Evolutionary conservation across 2,113 vertebrate species (phyloP).

Genomic region (Neoarius graeffei): DNA sequence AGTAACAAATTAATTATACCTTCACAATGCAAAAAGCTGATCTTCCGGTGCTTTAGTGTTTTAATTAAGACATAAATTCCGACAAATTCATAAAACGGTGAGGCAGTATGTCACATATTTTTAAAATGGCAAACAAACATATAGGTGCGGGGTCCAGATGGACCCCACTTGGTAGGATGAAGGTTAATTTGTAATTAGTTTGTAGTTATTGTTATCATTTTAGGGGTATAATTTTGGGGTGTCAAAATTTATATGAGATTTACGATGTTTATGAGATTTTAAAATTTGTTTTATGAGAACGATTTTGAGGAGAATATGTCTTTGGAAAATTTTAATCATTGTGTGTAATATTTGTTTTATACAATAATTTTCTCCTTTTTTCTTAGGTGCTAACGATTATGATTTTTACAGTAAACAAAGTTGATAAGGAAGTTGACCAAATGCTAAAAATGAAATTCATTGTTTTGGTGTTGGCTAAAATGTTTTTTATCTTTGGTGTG

Average conservation of each 20-base stretch:
- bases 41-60: too few species aligned
- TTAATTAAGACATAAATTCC: too few species aligned
- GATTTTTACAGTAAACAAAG: not conserved
- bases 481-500: conserved; percentile 30
- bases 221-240: not conserved
- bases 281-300: not conserved
- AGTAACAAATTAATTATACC: too few species aligned
- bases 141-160: too few species aligned
- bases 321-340: not conserved
- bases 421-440: not conserved
- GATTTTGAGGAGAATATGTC: not conserved
- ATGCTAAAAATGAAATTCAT: not conserved
- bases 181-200: not conserved
- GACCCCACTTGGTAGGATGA: too few species aligned
- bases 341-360: not conserved
- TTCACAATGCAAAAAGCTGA: too few species aligned
- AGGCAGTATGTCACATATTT: too few species aligned
- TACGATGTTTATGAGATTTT: not conserved
- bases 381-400: not conserved
- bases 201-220: not conserved
- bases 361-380: not conserved
- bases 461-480: conserved; percentile 40
- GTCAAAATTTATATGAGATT: not conserved
- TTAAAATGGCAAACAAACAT: too few species aligned
- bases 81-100: too few species aligned